phyloP scores from a whole-genome alignment of 2,113 vertebrate species.

The Pogona vitticeps region DNA sequence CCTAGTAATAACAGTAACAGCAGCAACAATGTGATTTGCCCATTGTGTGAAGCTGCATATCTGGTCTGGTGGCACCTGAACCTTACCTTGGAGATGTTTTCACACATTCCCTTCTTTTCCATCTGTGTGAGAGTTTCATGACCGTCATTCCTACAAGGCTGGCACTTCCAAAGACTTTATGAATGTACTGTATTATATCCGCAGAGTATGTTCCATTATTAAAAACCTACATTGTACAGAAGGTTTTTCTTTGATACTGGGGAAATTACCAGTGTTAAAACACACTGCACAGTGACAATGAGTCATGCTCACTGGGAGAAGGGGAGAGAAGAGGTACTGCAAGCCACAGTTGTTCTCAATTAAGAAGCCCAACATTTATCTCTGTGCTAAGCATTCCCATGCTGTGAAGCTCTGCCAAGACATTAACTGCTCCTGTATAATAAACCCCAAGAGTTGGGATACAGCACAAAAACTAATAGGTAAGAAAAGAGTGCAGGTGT shows the following conservation, averaged over 20 bases:
- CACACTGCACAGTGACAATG: not conserved
- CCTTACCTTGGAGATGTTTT: not conserved
- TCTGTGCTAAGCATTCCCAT: not conserved
- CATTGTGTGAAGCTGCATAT: not conserved
- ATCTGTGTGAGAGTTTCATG: not conserved
- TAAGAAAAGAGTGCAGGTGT: conserved; percentile 19
- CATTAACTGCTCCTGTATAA: conserved; percentile 1
- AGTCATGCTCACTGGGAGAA: not conserved
- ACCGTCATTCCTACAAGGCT: not conserved
- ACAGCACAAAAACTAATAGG: not conserved
- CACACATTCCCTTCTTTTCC: not conserved
- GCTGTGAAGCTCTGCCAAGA: not conserved
- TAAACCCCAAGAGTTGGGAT: not conserved
- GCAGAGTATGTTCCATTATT: not conserved
- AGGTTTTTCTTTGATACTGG: not conserved
- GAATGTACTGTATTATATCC: not conserved
- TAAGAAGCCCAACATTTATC: not conserved
- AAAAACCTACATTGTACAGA: not conserved
- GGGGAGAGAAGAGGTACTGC: not conserved
- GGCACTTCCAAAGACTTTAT: too few relatives aligned
- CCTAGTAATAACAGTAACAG: not conserved
- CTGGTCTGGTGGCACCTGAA: not conserved
- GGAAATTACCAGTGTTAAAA: not conserved
- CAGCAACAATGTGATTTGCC: not conserved
- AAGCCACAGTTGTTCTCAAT: not conserved